phyloP scores from a whole-genome alignment of 2,888 invertebrate genomes.

The Spodoptera littoralis region DNA sequence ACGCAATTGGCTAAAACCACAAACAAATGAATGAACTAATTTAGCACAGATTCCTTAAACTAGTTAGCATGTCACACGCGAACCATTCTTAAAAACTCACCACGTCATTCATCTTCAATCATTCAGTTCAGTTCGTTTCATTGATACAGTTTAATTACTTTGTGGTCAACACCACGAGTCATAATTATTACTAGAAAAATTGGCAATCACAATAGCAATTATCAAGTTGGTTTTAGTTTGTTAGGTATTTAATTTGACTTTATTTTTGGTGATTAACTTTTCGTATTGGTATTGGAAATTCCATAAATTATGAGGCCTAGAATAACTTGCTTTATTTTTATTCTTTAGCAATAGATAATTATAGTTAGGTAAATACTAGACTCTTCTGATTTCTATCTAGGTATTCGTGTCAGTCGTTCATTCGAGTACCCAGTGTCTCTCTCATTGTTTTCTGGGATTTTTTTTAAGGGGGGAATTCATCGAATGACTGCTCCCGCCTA shows the following conservation, averaged over 20 bases:
- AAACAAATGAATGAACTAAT: constrained; percentile 42
- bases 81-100: constrained; percentile 50
- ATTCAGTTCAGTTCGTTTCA: constrained; percentile 46
- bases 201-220: neutral
- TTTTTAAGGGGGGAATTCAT: too few species aligned
- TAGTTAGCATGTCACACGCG: constrained; percentile 59
- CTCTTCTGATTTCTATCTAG: too few species aligned
- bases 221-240: neutral
- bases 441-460: too few species aligned
- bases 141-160: constrained; percentile 48
- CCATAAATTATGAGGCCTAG: too few species aligned
- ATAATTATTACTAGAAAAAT: constrained; percentile 4
- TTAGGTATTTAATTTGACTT: neutral
- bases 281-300: too few species aligned
- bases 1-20: constrained; percentile 31
- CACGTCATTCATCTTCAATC: constrained; percentile 38
- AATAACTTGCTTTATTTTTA: too few species aligned
- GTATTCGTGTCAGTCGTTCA: too few species aligned
- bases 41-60: constrained; percentile 39
- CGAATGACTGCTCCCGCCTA: too few species aligned
- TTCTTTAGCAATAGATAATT: too few species aligned
- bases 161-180: constrained; percentile 31
- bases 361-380: too few species aligned
- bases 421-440: too few species aligned
- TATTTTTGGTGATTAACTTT: neutral